phyloP scores from a whole-genome alignment of 2,888 invertebrate species.

The Protophormia terraenovae region DNA sequence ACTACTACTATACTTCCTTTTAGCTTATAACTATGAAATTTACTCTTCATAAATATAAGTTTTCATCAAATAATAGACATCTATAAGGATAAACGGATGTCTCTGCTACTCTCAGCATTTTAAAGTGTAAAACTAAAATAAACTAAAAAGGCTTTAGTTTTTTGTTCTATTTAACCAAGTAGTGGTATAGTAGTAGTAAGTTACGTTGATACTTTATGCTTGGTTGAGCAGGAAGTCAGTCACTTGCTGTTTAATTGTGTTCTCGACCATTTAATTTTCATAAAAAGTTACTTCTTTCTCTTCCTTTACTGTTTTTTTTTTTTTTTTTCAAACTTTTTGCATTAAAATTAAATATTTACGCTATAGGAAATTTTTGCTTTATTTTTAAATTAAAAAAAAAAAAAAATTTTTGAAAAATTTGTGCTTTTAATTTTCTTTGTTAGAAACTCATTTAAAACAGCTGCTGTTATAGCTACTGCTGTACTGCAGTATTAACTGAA shows the following conservation, averaged over 20 bases:
- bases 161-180: not conserved
- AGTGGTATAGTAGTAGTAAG: not conserved
- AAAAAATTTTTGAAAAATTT: not conserved
- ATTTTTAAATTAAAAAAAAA: not conserved
- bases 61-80: not conserved
- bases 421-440: not conserved
- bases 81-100: not conserved
- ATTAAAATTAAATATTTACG: not conserved
- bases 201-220: not conserved
- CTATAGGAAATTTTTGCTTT: not conserved
- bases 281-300: not conserved
- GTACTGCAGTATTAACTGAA: not conserved
- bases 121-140: no score
- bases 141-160: no score
- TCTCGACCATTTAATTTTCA: slow-evolving; percentile 6
- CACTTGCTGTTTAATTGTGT: not conserved
- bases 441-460: slow-evolving; percentile 1
- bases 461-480: not conserved
- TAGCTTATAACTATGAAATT: not conserved
- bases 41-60: slow-evolving; percentile 1
- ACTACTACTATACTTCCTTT: not conserved
- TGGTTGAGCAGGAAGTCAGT: not conserved
- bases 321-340: not conserved
- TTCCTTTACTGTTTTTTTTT: not conserved
- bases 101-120: not conserved